Evolutionary conservation across 64 coral and sea anemone genomes (phyloP).

Genomic region (Dendronephthya gigantea): DNA sequence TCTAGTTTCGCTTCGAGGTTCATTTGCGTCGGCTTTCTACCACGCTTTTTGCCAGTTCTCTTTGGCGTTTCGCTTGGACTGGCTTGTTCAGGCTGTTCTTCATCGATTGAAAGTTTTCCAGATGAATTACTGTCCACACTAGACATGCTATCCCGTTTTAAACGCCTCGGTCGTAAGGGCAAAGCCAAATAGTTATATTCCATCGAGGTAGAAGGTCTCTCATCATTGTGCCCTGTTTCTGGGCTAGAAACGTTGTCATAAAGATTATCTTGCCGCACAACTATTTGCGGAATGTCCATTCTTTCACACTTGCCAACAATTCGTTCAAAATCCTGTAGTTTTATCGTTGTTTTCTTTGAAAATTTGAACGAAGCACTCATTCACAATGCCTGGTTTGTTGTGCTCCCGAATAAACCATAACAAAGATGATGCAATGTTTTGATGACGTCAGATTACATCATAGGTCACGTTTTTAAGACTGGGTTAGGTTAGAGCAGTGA

Average conservation of each 20-base stretch:
- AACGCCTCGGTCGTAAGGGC: conserved; percentile 27
- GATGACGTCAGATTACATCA: conserved; percentile 11
- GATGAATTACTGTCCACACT: conserved; percentile 84
- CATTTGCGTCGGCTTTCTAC: conserved; percentile 91
- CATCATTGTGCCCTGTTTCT: not conserved
- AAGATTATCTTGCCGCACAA: not conserved
- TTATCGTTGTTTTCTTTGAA: too few relatives aligned
- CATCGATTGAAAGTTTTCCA: not conserved
- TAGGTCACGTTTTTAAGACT: too few relatives aligned
- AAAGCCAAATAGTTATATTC: not conserved
- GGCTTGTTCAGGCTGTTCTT: not conserved
- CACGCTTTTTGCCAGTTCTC: conserved; percentile 67
- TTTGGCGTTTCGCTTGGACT: conserved; percentile 32
- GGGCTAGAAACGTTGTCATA: not conserved
- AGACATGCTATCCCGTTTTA: conserved; percentile 96
- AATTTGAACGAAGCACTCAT: not conserved
- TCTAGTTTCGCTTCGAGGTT: conserved; percentile 97
- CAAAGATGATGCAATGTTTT: not conserved
- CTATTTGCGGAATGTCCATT: not conserved
- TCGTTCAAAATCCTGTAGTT: too few relatives aligned
- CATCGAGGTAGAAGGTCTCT: not conserved
- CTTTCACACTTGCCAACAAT: too few relatives aligned
- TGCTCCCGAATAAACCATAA: not conserved
- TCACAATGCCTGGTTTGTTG: not conserved
- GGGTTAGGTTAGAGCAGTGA: too few relatives aligned